Evolutionary conservation across 2,888 invertebrate genomes (phyloP).

Genomic region (Ophonus ardosiacus): DNA sequence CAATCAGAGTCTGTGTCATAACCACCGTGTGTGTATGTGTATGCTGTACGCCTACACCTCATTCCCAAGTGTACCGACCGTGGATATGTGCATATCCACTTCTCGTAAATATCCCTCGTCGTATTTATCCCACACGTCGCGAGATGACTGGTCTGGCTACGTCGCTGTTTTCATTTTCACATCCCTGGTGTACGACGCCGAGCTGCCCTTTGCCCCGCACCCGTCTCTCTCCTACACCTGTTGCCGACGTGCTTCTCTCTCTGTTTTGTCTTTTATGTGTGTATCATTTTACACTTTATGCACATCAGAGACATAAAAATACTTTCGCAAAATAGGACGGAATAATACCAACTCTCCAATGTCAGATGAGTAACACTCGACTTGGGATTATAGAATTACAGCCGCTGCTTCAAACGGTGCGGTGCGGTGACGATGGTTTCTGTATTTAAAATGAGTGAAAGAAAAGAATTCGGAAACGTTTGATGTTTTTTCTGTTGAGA

Average conservation of each 20-base stretch:
- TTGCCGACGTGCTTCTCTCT: constrained; percentile 25
- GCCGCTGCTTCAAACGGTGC: neutral
- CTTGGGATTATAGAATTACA: constrained; percentile 44
- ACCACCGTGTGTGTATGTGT: neutral
- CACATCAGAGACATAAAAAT: constrained; percentile 54
- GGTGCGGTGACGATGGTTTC: constrained; percentile 13
- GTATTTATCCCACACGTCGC: constrained; percentile 38
- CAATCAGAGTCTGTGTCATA: constrained; percentile 50
- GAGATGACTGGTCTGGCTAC: constrained; percentile 37
- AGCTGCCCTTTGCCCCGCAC: neutral
- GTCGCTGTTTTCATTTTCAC: constrained; percentile 52
- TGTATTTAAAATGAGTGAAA: constrained; percentile 24
- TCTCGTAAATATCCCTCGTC: constrained; percentile 37
- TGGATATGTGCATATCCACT: constrained; percentile 48
- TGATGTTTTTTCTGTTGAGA: constrained; percentile 21
- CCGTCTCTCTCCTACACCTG: constrained; percentile 25
- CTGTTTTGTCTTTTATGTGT: constrained; percentile 54
- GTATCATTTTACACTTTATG: constrained; percentile 56
- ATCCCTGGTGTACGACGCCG: constrained; percentile 4
- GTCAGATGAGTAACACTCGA: constrained; percentile 18
- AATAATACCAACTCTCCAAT: constrained; percentile 7
- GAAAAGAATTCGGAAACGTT: constrained; percentile 38
- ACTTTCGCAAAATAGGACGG: constrained; percentile 29
- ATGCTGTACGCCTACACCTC: neutral
- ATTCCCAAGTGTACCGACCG: neutral